These are phyloP conservation scores for Oryzias dopingdopingensis DNA, from an alignment of 2,797 vertebrate genomes.

Conservation along the genomic window DNA sequence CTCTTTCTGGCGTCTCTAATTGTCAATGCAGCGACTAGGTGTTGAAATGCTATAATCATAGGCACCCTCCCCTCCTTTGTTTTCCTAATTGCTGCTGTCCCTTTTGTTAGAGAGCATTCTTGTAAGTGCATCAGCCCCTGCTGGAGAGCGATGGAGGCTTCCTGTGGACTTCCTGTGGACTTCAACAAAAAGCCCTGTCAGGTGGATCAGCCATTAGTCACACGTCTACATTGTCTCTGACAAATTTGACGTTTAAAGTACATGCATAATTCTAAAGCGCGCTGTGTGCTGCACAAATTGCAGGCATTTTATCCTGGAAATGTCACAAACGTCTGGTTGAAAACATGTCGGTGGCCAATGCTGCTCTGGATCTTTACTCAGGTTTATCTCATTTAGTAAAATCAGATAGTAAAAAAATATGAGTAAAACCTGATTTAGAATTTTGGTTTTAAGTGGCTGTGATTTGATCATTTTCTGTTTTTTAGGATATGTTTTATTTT, in stretches of 20 bases:
- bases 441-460: background rate
- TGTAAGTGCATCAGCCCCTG: slow-evolving; percentile 57
- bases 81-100: slow-evolving; percentile 63
- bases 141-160: slow-evolving; percentile 59
- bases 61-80: slow-evolving; percentile 58
- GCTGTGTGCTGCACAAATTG: slow-evolving; percentile 51
- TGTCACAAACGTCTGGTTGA: slow-evolving; percentile 39
- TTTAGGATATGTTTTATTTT: background rate
- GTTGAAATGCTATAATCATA: slow-evolving; percentile 58
- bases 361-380: slow-evolving; percentile 30
- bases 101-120: slow-evolving; percentile 58
- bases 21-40: slow-evolving; percentile 39
- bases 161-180: slow-evolving; percentile 67
- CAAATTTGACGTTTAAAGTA: slow-evolving; percentile 68
- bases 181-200: slow-evolving; percentile 71
- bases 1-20: slow-evolving; percentile 31
- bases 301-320: slow-evolving; percentile 44
- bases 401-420: slow-evolving; percentile 2
- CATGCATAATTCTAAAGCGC: slow-evolving; percentile 59
- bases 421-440: background rate
- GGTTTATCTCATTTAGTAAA: slow-evolving; percentile 16
- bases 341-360: slow-evolving; percentile 43
- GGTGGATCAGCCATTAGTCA: slow-evolving; percentile 65
- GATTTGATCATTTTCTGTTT: background rate
- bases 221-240: slow-evolving; percentile 53